These are phyloP conservation scores for Villa cingulata DNA, from an alignment of 2,888 invertebrate genomes.

Conservation along the genomic window DNA sequence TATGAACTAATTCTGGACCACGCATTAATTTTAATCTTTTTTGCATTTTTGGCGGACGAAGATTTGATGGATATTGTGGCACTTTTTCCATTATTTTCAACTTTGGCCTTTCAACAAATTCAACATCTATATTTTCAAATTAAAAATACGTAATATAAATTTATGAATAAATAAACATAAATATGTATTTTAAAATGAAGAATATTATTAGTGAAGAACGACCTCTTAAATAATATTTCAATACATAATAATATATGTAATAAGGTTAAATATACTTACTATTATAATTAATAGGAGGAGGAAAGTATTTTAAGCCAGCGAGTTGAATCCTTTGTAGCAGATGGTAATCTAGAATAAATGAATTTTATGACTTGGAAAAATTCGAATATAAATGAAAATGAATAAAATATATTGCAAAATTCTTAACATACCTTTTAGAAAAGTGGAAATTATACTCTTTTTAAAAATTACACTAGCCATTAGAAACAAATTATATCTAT, in stretches of 20 bases:
- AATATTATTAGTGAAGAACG: too few relatives aligned
- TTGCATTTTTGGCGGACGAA: slow-evolving; percentile 71
- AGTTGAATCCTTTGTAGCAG: slow-evolving; percentile 19
- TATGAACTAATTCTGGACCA: slow-evolving; percentile 81
- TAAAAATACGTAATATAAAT: background rate
- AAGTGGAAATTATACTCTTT: too few relatives aligned
- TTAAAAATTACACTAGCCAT: too few relatives aligned
- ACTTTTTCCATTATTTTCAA: slow-evolving; percentile 58
- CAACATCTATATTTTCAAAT: too few relatives aligned
- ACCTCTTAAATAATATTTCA: background rate
- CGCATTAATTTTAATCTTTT: slow-evolving; percentile 73
- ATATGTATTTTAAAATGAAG: background rate
- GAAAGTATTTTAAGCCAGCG: slow-evolving; percentile 55
- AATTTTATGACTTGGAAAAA: too few relatives aligned
- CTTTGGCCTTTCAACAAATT: slow-evolving; percentile 57
- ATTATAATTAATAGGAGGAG: slow-evolving; percentile 52
- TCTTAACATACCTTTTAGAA: too few relatives aligned
- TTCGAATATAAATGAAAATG: too few relatives aligned
- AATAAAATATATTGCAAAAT: too few relatives aligned
- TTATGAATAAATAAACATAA: background rate
- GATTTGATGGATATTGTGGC: slow-evolving; percentile 50
- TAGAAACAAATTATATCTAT: too few relatives aligned
- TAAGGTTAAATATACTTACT: slow-evolving; percentile 38
- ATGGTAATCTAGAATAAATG: background rate
- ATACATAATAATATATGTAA: background rate